phyloP scores from a whole-genome alignment of 2,113 vertebrate genomes.

The Caracal caracal region DNA sequence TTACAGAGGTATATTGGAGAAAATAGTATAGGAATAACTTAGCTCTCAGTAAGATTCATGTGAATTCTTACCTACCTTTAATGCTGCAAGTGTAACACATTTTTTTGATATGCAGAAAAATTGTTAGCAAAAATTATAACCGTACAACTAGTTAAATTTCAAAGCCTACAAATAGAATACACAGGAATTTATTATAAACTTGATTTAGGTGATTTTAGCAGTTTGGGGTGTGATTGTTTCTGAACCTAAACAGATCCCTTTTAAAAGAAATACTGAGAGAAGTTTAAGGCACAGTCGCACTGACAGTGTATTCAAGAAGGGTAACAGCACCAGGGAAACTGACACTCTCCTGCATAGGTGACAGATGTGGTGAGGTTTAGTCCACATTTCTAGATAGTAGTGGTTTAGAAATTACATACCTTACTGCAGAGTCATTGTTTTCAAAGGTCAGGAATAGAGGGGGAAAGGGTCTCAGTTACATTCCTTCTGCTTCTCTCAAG shows the following conservation, averaged over 20 bases:
- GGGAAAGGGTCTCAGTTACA: not conserved
- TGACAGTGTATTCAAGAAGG: not conserved
- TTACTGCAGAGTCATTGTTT: constrained; percentile 17
- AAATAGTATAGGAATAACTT: not conserved
- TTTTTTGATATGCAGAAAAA: not conserved
- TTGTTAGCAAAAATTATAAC: constrained; percentile 15
- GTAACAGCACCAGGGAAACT: not conserved
- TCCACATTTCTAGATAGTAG: not conserved
- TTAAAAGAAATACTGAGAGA: constrained; percentile 12
- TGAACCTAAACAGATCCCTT: not conserved
- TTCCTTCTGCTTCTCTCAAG: constrained; percentile 41
- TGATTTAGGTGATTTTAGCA: constrained; percentile 35
- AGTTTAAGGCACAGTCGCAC: not conserved
- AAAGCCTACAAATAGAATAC: not conserved
- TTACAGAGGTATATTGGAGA: not conserved
- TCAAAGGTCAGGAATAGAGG: not conserved
- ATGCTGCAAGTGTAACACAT: not conserved
- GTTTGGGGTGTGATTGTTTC: not conserved
- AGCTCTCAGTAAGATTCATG: constrained; percentile 12
- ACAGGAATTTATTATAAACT: not conserved
- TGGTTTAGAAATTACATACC: not conserved
- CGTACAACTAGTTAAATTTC: not conserved
- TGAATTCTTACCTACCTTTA: constrained; percentile 4
- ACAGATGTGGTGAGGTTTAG: not conserved
- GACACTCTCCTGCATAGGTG: not conserved